These are phyloP conservation scores for Leptobrachium leishanense DNA, from an alignment of 2,113 vertebrate genomes.

Conservation along the genomic window DNA sequence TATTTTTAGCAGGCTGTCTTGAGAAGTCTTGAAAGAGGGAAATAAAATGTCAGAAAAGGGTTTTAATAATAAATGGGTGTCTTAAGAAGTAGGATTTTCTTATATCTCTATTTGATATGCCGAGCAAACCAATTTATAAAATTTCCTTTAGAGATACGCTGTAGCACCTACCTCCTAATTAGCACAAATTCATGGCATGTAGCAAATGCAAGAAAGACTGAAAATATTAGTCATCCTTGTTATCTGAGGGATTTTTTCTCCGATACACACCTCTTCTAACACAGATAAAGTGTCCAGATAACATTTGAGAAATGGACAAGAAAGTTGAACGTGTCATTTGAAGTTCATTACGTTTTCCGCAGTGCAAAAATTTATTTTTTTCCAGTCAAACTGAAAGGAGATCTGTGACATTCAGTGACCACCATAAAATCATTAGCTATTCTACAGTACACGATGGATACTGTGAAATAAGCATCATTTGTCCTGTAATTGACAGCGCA, in stretches of 20 bases:
- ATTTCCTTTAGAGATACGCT: constrained; percentile 12
- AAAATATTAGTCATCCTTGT: constrained; percentile 28
- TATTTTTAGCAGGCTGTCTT: constrained; percentile 44
- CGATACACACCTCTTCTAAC: constrained; percentile 13
- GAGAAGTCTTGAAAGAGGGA: constrained; percentile 39
- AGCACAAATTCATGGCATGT: constrained; percentile 17
- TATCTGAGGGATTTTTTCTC: constrained; percentile 18
- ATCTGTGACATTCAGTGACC: constrained; percentile 38
- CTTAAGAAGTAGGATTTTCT: constrained; percentile 11
- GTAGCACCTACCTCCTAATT: constrained; percentile 35
- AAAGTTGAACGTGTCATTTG: constrained; percentile 23
- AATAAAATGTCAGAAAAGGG: constrained; percentile 20
- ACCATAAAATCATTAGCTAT: constrained; percentile 37
- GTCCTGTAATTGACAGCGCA: constrained; percentile 29
- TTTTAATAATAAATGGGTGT: constrained; percentile 47
- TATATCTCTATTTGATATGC: constrained; percentile 37
- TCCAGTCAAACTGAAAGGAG: neutral
- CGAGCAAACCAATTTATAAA: constrained; percentile 46
- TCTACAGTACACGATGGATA: constrained; percentile 3
- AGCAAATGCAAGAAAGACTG: constrained; percentile 1
- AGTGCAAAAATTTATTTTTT: neutral
- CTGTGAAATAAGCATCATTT: constrained; percentile 2
- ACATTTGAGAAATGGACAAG: constrained; percentile 22
- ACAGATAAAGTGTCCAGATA: constrained; percentile 35
- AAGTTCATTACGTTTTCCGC: constrained; percentile 38